These are phyloP conservation scores for Notothenia coriiceps DNA, from an alignment of 2,113 vertebrate genomes.

Conservation along the genomic window DNA sequence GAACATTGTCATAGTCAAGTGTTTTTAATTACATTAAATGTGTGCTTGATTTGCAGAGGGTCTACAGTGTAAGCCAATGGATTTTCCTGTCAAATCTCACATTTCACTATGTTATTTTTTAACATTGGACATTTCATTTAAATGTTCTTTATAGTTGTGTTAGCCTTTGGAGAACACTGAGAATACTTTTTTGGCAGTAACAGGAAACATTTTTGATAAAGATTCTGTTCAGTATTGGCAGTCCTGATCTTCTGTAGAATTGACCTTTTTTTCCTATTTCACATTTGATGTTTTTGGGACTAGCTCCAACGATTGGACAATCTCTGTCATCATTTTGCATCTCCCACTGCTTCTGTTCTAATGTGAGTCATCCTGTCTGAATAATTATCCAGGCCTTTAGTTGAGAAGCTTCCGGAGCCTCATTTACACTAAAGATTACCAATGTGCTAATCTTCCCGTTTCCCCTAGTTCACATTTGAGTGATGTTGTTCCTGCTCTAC, in stretches of 20 bases:
- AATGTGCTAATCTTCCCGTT: background rate
- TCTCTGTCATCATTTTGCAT: background rate
- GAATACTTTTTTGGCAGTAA: background rate
- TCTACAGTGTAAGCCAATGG: background rate
- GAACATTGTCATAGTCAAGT: no score
- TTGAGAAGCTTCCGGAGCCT: slow-evolving; percentile 20
- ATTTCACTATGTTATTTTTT: background rate
- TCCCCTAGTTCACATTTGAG: background rate
- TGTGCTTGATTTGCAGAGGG: background rate
- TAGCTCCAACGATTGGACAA: no score
- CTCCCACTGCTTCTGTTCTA: background rate
- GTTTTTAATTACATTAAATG: background rate
- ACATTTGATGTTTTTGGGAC: slow-evolving; percentile 9
- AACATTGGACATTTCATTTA: background rate
- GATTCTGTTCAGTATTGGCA: background rate
- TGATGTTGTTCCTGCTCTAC: slow-evolving; percentile 14
- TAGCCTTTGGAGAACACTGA: background rate
- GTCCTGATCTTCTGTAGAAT: background rate
- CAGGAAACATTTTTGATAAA: background rate
- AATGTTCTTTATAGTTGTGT: background rate
- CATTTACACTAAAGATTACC: background rate
- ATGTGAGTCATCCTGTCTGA: background rate
- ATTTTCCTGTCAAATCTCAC: background rate
- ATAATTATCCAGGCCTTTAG: background rate
- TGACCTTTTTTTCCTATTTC: background rate